phyloP scores from a whole-genome alignment of 2,113 vertebrate genomes.

The Muscicapa adusta region DNA sequence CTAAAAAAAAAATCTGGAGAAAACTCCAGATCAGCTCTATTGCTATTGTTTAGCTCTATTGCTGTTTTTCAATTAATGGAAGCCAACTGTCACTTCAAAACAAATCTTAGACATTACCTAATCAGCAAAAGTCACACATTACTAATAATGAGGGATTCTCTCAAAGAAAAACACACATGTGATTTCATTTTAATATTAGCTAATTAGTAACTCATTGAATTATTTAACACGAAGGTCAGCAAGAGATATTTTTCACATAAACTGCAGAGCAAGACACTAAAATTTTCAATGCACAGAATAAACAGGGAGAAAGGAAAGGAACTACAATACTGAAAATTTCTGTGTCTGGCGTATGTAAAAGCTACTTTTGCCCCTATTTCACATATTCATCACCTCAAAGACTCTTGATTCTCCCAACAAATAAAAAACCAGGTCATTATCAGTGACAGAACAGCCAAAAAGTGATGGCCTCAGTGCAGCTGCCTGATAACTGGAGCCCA shows the following conservation, averaged over 20 bases:
- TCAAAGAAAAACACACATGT: neutral
- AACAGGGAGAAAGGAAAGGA: neutral
- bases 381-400: neutral
- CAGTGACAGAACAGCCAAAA: neutral
- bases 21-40: neutral
- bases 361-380: neutral
- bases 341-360: neutral
- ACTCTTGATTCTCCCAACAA: neutral
- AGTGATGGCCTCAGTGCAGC: fast-evolving
- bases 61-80: neutral
- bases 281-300: neutral
- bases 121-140: neutral
- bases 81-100: neutral
- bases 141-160: neutral
- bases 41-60: neutral
- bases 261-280: neutral
- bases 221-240: neutral
- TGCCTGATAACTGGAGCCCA: neutral
- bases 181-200: neutral
- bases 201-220: neutral
- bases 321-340: neutral
- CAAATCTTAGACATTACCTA: neutral
- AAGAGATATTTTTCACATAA: neutral
- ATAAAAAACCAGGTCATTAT: neutral
- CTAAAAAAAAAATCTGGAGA: neutral